Evolutionary conservation across 2,888 invertebrate genomes (phyloP), one percentile per base, ranked within the genome.

Genomic region (Portevinia maculata): DNA sequence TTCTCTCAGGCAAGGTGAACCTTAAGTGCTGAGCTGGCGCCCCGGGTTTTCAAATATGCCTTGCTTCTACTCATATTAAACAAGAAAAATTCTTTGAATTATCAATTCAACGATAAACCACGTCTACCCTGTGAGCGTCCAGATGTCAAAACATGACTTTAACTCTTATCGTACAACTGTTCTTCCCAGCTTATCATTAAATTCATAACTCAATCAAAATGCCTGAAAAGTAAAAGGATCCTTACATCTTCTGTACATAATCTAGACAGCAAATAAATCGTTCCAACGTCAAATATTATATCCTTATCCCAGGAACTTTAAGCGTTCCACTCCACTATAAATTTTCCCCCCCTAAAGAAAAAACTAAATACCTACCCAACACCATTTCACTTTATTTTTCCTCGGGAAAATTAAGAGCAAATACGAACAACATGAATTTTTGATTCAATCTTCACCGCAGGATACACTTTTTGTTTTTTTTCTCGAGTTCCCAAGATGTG

Each of bases 171-270:
- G 24, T 13, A n/a, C n/a, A 28, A 39, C 5, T 52, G n/a, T n/a
- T 17, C 13, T 8, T 67, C n/a, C 7, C 9, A 11, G 24, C 70
- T 52, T 70, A 60, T 60, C 60, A n/a, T 8, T 32, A 17, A 9
- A 19, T 62, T 74, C 48, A 74, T 74, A 74, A 64, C 48, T 65
- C 74, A 74, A 74, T 74, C 74, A 74, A 60, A 44, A 19, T 50
- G 48, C 11, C 59, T 59, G 8, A 19, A 13, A 41, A 41, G 32
- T 41, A 30, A 53, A 44, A 74, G 46, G 13, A 19, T 55, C 39
- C 48, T 39, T 46, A 15, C 60, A 44, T 62, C 70, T 41, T 15
- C 39, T 30, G 11, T 30, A 46, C 70, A 59, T 34, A 11, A 70
- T 70, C 13, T 24, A 24, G 19, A 30, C 17, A 15, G 21, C n/a